These are phyloP conservation scores for Heliocidaris erythrogramma DNA, from an alignment of 35 echinoderm and acorn worm genomes.

Conservation along the genomic window DNA sequence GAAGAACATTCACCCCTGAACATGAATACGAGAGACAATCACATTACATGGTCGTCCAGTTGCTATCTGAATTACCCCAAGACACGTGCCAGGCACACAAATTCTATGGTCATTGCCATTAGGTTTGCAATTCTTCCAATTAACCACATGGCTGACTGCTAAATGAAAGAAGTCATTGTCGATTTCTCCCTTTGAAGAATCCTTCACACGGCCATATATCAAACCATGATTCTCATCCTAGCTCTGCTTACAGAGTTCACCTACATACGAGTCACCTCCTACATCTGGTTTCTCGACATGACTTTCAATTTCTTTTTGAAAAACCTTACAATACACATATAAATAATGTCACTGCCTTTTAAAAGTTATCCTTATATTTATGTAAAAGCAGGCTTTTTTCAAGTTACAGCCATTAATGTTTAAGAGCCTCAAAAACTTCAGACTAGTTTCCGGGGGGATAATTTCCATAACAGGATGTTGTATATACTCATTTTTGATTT, in stretches of 20 bases:
- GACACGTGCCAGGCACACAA: not conserved
- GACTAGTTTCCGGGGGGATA: no score
- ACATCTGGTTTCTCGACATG: no score
- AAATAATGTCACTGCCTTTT: no score
- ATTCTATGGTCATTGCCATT: not conserved
- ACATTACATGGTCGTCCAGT: conserved; percentile 16
- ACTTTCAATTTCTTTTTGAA: no score
- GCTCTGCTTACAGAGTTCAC: not conserved
- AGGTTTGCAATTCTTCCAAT: not conserved
- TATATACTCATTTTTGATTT: no score
- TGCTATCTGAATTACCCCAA: not conserved
- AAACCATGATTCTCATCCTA: not conserved
- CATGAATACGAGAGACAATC: not conserved
- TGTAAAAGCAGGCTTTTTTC: no score
- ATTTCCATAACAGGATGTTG: no score
- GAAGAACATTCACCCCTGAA: not conserved
- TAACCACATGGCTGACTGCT: conserved; percentile 8
- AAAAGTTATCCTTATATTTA: no score
- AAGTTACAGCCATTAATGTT: no score
- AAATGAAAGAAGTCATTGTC: conserved; percentile 17
- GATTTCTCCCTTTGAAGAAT: not conserved
- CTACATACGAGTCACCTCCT: not conserved
- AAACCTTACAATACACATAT: no score
- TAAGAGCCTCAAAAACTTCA: no score
- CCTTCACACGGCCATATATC: not conserved